Evolutionary conservation across 2,888 invertebrate species (phyloP).

Genomic region (Leptopilina drosophilae): DNA sequence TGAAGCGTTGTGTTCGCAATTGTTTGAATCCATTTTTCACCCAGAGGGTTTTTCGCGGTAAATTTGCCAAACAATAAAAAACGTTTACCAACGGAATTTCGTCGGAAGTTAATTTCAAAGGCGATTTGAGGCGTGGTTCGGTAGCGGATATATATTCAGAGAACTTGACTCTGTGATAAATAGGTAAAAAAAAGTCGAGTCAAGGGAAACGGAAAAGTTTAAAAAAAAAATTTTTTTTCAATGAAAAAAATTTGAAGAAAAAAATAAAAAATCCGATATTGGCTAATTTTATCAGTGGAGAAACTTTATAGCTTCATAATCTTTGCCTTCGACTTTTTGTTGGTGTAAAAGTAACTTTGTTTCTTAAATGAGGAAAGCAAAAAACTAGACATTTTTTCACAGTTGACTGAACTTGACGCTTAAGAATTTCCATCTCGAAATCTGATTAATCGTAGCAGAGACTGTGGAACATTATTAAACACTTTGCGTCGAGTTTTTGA

Average conservation of each 20-base stretch:
- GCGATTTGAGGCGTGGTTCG: constrained; percentile 27
- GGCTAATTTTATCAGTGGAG: constrained; percentile 13
- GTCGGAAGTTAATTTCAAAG: constrained; percentile 29
- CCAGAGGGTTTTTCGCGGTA: not conserved
- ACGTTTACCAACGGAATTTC: constrained; percentile 21
- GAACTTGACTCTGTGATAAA: constrained; percentile 22
- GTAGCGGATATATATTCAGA: not conserved
- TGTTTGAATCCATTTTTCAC: constrained; percentile 23
- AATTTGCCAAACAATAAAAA: constrained; percentile 18
- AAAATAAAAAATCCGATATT: constrained; percentile 6
- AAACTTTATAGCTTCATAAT: constrained; percentile 25
- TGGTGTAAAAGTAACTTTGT: constrained; percentile 39
- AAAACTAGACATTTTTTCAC: constrained; percentile 10
- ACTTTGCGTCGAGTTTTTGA: not conserved
- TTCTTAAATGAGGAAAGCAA: constrained; percentile 14
- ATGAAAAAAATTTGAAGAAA: not conserved
- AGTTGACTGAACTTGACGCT: not conserved
- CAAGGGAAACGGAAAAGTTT: not conserved
- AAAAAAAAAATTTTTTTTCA: not conserved
- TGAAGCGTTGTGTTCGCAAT: not conserved
- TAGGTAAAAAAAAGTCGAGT: constrained; percentile 3
- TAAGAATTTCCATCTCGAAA: not conserved
- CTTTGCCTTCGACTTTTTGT: constrained; percentile 26
- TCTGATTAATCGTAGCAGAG: not conserved
- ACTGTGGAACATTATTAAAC: not conserved